A percentile compares a stretch with the other conserved stretches of the same genome.
These are phyloP conservation scores for Porphyrio hochstetteri DNA, from an alignment of 2,113 vertebrate species.

Conservation along the genomic window DNA sequence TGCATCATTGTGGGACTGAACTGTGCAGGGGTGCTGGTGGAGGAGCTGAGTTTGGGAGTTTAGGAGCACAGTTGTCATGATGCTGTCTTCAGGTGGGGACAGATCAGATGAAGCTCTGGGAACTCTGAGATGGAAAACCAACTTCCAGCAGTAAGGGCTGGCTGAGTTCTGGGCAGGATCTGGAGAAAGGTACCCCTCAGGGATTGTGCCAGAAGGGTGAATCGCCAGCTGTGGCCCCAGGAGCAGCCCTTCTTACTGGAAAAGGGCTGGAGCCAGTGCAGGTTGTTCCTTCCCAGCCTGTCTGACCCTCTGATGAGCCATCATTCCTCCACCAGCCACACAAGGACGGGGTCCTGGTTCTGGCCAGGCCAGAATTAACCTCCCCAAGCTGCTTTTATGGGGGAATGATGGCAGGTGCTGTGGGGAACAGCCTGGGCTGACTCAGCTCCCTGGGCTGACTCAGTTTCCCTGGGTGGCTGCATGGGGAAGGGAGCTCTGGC, in stretches of 20 bases:
- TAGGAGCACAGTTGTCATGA: neutral
- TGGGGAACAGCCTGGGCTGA: no score
- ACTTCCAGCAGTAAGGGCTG: neutral
- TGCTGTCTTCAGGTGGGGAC: neutral
- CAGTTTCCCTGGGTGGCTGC: no score
- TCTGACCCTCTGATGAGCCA: neutral
- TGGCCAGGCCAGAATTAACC: no score
- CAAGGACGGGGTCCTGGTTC: no score
- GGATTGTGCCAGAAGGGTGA: neutral
- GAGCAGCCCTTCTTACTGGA: neutral
- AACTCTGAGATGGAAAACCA: neutral
- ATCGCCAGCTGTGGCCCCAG: neutral
- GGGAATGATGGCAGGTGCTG: no score
- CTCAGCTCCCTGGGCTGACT: no score
- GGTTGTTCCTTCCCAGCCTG: rapidly evolving
- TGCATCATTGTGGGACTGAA: neutral
- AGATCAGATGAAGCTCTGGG: neutral
- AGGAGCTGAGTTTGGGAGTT: neutral
- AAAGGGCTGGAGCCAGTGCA: neutral
- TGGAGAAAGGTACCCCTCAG: neutral
- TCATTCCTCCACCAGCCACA: neutral
- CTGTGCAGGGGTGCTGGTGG: neutral
- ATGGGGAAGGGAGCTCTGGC: no score
- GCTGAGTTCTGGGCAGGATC: neutral
- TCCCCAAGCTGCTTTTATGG: no score